These are phyloP conservation scores for Psittacula derbiana DNA, from an alignment of 2,797 vertebrate genomes.

Conservation along the genomic window DNA sequence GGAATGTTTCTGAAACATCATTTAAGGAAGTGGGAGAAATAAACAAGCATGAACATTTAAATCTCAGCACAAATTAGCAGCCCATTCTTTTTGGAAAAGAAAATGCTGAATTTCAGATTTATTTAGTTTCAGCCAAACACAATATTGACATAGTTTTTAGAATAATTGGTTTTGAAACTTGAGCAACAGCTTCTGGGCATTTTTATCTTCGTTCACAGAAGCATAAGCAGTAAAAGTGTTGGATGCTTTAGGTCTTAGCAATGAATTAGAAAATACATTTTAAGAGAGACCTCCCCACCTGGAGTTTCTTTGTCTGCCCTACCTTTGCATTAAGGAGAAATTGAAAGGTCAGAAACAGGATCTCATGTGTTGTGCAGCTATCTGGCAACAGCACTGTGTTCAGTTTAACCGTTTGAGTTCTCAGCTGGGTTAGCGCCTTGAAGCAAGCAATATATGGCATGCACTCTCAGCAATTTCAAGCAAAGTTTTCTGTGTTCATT, in stretches of 20 bases:
- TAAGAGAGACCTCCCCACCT: not conserved
- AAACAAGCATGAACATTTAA: constrained; percentile 72
- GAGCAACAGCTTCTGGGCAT: not conserved
- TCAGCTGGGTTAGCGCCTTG: not conserved
- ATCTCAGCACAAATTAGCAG: constrained; percentile 67
- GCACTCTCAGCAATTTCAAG: not conserved
- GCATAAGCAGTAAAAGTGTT: not conserved
- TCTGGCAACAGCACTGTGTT: fast-evolving
- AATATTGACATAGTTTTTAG: not conserved
- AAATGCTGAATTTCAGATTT: constrained; percentile 53
- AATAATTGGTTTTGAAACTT: not conserved
- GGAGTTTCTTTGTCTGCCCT: not conserved
- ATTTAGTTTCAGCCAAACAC: constrained; percentile 36
- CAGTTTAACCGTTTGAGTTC: fast-evolving
- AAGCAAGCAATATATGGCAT: not conserved
- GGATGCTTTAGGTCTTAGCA: not conserved
- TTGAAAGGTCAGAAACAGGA: not conserved
- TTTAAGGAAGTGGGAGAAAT: constrained; percentile 63
- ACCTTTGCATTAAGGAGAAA: not conserved
- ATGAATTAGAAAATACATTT: not conserved
- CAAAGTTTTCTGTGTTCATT: not conserved
- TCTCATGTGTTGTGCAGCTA: not conserved
- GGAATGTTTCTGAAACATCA: constrained; percentile 54
- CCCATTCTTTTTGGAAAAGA: constrained; percentile 46
- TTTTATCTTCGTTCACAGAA: not conserved